phyloP scores from a whole-genome alignment of 1,140 invertebrate genomes.

The Drosophila truncata region DNA sequence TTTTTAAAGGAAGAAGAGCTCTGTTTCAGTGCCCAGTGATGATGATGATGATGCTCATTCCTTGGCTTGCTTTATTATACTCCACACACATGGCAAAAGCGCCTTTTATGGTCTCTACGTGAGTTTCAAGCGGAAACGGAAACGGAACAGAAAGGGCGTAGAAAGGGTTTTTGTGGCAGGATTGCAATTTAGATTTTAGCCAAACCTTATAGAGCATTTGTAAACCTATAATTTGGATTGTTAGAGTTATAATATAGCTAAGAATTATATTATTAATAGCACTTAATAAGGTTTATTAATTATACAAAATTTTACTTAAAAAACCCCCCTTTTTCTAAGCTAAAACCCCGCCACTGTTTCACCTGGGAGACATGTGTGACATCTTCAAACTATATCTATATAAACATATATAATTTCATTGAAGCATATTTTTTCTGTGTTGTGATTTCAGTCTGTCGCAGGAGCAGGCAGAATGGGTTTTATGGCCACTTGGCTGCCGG shows the following conservation, averaged over 20 bases:
- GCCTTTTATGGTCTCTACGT: conserved; percentile 71
- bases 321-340: background rate
- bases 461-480: conserved; percentile 36
- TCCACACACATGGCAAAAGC: conserved; percentile 56
- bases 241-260: background rate
- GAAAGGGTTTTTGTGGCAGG: background rate
- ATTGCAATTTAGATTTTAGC: background rate
- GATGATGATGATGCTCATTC: conserved; percentile 53
- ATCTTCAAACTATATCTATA: conserved; percentile 24
- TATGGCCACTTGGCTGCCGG: conserved; percentile 40
- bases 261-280: background rate
- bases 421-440: conserved; percentile 47
- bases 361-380: conserved; percentile 8
- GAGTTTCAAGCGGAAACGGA: conserved; percentile 35
- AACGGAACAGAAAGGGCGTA: conserved; percentile 27
- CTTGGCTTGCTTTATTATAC: conserved; percentile 67
- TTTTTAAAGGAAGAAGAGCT: background rate
- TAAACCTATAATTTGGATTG: background rate
- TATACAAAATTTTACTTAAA: background rate
- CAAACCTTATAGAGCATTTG: background rate
- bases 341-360: conserved; percentile 14
- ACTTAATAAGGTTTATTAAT: rapidly evolving
- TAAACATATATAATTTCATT: conserved; percentile 49
- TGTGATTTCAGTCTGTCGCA: conserved; percentile 39
- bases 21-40: conserved; percentile 27